phyloP scores from a whole-genome alignment of 2,888 invertebrate species.

The Melitaea athalia region DNA sequence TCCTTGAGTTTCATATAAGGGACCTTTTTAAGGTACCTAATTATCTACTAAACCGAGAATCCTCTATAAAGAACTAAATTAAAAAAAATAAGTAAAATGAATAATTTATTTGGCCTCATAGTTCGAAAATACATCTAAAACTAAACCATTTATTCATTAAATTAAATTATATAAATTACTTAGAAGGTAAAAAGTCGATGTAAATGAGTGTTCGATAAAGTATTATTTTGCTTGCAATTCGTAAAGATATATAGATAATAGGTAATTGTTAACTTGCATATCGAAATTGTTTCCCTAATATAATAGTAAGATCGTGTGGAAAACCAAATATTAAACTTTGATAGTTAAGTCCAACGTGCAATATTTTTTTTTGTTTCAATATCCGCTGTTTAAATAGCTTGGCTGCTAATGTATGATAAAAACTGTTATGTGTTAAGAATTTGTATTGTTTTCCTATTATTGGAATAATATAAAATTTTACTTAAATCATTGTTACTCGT shows the following conservation, averaged over 20 bases:
- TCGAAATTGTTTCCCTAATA: conserved; percentile 47
- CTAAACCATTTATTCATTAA: too few relatives aligned
- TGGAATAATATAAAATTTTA: not conserved
- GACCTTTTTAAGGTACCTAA: too few relatives aligned
- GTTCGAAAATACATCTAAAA: too few relatives aligned
- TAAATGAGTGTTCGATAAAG: not conserved
- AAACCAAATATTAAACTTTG: conserved; percentile 7
- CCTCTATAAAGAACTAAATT: too few relatives aligned
- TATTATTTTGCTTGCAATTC: conserved; percentile 9
- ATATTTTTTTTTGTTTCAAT: conserved; percentile 15
- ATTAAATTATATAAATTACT: too few relatives aligned
- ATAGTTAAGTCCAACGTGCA: conserved; percentile 27
- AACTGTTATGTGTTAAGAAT: conserved; percentile 7
- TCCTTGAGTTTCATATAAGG: too few relatives aligned
- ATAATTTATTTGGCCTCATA: too few relatives aligned
- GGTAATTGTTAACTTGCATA: conserved; percentile 53
- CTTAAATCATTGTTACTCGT: too few relatives aligned
- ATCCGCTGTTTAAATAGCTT: conserved; percentile 36
- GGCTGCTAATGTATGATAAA: conserved; percentile 24
- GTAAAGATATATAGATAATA: conserved; percentile 42
- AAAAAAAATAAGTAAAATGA: too few relatives aligned
- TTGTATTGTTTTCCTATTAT: conserved; percentile 2
- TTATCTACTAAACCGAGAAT: too few relatives aligned
- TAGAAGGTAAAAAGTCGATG: too few relatives aligned
- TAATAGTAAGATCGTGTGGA: conserved; percentile 4